Base-by-base conservation (phyloP, 2,888 invertebrate genomes). In the Tanytarsus gracilentus region DNA sequence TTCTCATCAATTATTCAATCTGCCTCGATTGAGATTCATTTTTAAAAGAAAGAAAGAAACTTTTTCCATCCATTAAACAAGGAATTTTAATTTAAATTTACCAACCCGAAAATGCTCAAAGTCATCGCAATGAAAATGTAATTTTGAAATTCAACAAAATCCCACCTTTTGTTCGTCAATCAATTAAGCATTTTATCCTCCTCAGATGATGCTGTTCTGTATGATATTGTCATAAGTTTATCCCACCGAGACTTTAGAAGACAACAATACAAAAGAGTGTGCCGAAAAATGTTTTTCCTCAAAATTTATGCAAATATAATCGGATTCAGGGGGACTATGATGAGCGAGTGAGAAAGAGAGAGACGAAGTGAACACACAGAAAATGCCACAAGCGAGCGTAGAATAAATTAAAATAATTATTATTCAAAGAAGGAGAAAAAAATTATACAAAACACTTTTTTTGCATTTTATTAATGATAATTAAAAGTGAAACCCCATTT, bases 401-500 rank as follows among this genome's bases (percentile, higher is more conserved):
- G n/a, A n/a, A n/a, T n/a, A 36, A 36, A n/a, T 36, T 14, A 18
- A 21, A 40, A 40, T 40, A n/a, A 18, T 40, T 18, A n/a, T 36
- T 11, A 7, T 5, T n/a, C 14, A 11, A 7, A 36, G 9, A 36
- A 11, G 5, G 14, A 5, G n/a, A 7, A 36, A 5, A 36, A 36
- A 40, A 40, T 21, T 40, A 36, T 40, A 18, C 40, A 40, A 40
- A 40, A 14, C 9, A 40, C 9, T 18, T 16, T 21, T 16, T 21
- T n/a, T n/a, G n/a, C n/a, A n/a, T n/a, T n/a, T 9, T 14, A 18
- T 44, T 18, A 44, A 44, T 21, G 44, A 44, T 44, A 44, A 44
- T 44, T 44, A 44, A 44, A 44, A 44, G 44, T 44, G 44, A 44
- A 44, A 44, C 44, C 23, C 44, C 18, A 44, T 44, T 44, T 23